Evolutionary conservation across 2,888 invertebrate species (phyloP), one percentile per base, ranked within the genome.

Genomic region (Abrostola triplasia): DNA sequence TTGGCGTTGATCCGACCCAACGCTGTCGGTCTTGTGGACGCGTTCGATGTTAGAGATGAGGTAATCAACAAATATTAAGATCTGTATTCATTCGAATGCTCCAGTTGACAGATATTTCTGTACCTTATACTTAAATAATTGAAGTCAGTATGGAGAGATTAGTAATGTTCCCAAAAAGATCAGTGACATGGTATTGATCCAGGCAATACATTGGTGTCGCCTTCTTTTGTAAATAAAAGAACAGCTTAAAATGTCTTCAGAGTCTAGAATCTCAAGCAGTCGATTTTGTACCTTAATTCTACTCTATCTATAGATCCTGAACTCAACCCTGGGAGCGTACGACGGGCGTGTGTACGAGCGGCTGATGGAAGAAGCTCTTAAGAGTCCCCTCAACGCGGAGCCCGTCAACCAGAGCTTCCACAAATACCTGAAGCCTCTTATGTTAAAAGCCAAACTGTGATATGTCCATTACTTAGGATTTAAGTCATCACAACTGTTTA

Each of bases 11-110:
- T 99, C 36, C 95, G 99, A 71, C 98, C 98, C 1, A 97, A 99
- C 85, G 98, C 98, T 0, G 96, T 99, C 0, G 96, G 97, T 0
- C 94, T 99, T 36, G 98, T 98, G 0, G 99, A 99, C 88, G 96
- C 97, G 12, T 99, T 98, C 82, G 98, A 98, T 85, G 95, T 97
- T 47, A 95, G 96, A 47, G 98, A 98, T 87, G 96, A 96, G 84
- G 95, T 97, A 76, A 70, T 38, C 40, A 5, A 9, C 6, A 12
- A 50, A 11, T 41, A 41, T 44, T 41, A 44, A 7, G 42, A 42
- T 41, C 1, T 24, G 1, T 24, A 24, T 4, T 24, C 24, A 24
- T 24, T 24, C 24, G 24, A 24, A 24, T 24, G 24, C 24, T 24
- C 24, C 24, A 24, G 24, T 24, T 24, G 24, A 24, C 24, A 24